Evolutionary conservation across 2,113 vertebrate genomes (phyloP).

Genomic region (Brachionichthys hirsutus): DNA sequence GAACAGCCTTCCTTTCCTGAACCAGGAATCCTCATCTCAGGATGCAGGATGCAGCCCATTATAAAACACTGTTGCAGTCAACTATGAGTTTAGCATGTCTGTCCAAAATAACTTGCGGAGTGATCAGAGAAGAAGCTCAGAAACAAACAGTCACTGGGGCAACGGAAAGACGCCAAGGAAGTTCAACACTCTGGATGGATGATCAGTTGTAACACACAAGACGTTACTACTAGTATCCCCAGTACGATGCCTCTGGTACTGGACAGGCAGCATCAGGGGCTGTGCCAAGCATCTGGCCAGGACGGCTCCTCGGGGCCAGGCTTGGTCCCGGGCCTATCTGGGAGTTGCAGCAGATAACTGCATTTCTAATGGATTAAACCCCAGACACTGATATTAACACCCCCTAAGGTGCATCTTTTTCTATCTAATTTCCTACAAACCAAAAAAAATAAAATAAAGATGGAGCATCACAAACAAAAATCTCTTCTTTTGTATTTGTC

Average conservation of each 20-base stretch:
- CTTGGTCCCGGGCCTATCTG: slow-evolving; percentile 55
- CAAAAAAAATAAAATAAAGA: slow-evolving; percentile 16
- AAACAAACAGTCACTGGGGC: slow-evolving; percentile 16
- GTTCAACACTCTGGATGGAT: slow-evolving; percentile 61
- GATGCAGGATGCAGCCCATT: slow-evolving; percentile 1
- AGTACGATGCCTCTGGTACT: slow-evolving; percentile 55
- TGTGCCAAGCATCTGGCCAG: slow-evolving; percentile 70
- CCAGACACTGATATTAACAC: slow-evolving; percentile 64
- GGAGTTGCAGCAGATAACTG: slow-evolving; percentile 64
- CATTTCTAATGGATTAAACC: slow-evolving; percentile 67
- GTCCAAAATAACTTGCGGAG: slow-evolving; percentile 22
- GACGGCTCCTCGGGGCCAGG: slow-evolving; percentile 53
- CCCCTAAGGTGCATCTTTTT: slow-evolving; percentile 55
- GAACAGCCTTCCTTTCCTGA: slow-evolving; percentile 34
- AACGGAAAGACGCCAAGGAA: slow-evolving; percentile 6
- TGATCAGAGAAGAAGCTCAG: not conserved
- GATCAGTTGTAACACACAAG: slow-evolving; percentile 54
- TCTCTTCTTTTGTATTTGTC: slow-evolving; percentile 42
- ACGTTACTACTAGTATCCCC: slow-evolving; percentile 56
- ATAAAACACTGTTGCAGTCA: slow-evolving; percentile 14
- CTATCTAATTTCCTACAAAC: slow-evolving; percentile 42
- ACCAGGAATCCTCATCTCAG: slow-evolving; percentile 26
- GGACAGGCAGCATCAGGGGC: slow-evolving; percentile 46
- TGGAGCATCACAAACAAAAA: slow-evolving; percentile 39
- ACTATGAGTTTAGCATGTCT: slow-evolving; percentile 28